These are phyloP conservation scores for Ctenicera cuprea DNA, from an alignment of 2,888 invertebrate species.

Conservation along the genomic window DNA sequence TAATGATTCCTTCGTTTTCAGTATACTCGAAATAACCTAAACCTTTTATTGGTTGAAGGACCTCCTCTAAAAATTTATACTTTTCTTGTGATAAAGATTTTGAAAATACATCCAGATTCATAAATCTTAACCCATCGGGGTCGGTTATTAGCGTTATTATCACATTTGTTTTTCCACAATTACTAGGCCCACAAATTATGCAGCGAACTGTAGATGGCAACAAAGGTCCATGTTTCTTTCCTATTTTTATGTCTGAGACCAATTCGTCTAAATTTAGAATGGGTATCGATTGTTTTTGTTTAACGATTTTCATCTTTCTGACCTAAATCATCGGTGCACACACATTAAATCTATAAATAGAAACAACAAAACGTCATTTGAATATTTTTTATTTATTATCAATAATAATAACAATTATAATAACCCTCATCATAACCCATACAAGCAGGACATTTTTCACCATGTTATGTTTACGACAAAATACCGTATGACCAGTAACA, in stretches of 20 bases:
- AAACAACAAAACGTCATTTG: too few relatives aligned
- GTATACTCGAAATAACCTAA: constrained; percentile 58
- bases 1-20: constrained; percentile 56
- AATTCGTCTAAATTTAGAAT: neutral
- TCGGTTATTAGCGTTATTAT: constrained; percentile 63
- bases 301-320: constrained; percentile 7
- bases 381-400: too few relatives aligned
- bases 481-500: too few relatives aligned
- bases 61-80: constrained; percentile 59
- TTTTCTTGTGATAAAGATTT: constrained; percentile 63
- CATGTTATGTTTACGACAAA: too few relatives aligned
- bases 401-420: too few relatives aligned
- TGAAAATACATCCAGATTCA: constrained; percentile 67
- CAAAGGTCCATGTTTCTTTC: constrained; percentile 59
- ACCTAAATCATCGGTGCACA: too few relatives aligned
- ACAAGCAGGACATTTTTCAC: neutral
- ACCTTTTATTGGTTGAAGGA: constrained; percentile 56
- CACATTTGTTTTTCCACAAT: constrained; percentile 67
- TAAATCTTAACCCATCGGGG: constrained; percentile 65
- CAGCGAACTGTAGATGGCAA: constrained; percentile 60
- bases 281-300: neutral
- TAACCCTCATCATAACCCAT: too few relatives aligned
- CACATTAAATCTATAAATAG: too few relatives aligned
- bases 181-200: constrained; percentile 65
- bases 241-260: too few relatives aligned